These are phyloP conservation scores for Barbus barbus DNA, from an alignment of 2,113 vertebrate genomes.

Conservation along the genomic window DNA sequence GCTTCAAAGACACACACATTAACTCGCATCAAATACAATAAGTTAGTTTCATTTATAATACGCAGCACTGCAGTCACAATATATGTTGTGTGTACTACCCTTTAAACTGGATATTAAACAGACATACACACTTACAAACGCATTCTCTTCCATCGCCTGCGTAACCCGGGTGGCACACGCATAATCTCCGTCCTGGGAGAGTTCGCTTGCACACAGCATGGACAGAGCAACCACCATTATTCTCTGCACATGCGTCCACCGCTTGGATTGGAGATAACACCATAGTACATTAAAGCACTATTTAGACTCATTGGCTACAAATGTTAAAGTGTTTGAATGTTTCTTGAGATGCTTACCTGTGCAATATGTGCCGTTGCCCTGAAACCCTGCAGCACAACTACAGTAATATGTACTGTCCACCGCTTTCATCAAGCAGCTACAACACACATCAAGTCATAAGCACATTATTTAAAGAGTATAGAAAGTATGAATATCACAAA, in stretches of 20 bases:
- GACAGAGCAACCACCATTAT: slow-evolving; percentile 84
- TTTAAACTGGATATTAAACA: not conserved
- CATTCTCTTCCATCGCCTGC: slow-evolving; percentile 87
- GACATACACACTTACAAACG: slow-evolving; percentile 70
- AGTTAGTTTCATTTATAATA: not conserved
- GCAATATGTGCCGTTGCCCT: slow-evolving; percentile 87
- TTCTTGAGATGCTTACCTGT: slow-evolving; percentile 68
- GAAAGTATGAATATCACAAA: not conserved
- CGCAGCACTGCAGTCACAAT: not conserved
- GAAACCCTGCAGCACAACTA: slow-evolving; percentile 85
- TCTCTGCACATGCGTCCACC: slow-evolving; percentile 76
- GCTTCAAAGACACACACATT: slow-evolving; percentile 70
- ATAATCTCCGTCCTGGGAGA: slow-evolving; percentile 78
- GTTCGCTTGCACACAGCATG: slow-evolving; percentile 84
- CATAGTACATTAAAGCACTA: no score
- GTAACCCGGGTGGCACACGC: slow-evolving; percentile 79
- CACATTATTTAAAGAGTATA: not conserved
- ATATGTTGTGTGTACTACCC: not conserved
- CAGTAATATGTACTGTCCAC: slow-evolving; percentile 66
- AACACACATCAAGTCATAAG: slow-evolving; percentile 24
- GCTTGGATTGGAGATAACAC: slow-evolving; percentile 66
- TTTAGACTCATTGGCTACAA: not conserved
- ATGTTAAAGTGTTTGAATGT: not conserved
- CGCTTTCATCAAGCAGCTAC: slow-evolving; percentile 43
- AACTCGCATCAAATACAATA: not conserved